Evolutionary conservation across 2,113 vertebrate species (phyloP).

Genomic region (Pseudonaja textilis): DNA sequence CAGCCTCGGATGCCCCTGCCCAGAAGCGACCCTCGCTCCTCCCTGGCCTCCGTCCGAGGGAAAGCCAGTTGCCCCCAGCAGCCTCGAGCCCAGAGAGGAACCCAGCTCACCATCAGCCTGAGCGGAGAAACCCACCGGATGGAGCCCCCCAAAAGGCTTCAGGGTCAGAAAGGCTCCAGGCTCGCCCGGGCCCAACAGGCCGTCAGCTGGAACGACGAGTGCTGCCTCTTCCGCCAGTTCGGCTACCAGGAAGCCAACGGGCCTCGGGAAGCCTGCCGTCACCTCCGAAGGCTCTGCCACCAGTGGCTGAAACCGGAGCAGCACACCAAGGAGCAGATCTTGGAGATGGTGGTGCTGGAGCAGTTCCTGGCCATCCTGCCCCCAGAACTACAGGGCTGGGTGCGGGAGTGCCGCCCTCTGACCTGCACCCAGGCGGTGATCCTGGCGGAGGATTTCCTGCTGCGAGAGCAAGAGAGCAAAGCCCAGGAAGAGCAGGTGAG

Average conservation of each 20-base stretch:
- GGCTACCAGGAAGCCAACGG: constrained; percentile 16
- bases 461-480: constrained; percentile 1
- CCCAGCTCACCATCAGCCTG: neutral
- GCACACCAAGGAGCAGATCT: constrained; percentile 28
- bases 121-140: neutral
- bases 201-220: neutral
- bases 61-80: neutral
- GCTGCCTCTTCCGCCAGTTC: constrained; percentile 7
- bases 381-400: constrained; percentile 8
- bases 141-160: neutral
- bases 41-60: neutral
- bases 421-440: constrained; percentile 19
- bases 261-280: constrained; percentile 14
- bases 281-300: constrained; percentile 23
- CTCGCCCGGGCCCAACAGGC: neutral
- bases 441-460: constrained; percentile 21
- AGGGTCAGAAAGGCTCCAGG: neutral
- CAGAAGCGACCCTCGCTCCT: neutral
- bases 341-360: constrained; percentile 27
- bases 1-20: neutral
- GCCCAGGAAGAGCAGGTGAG: neutral
- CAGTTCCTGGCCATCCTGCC: constrained; percentile 26
- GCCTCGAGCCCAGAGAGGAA: neutral
- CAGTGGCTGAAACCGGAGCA: constrained; percentile 27
- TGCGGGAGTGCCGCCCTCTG: constrained; percentile 14